These are phyloP conservation scores for Neolamprologus kungweensis DNA, from an alignment of 2,113 vertebrate genomes.

Conservation along the genomic window DNA sequence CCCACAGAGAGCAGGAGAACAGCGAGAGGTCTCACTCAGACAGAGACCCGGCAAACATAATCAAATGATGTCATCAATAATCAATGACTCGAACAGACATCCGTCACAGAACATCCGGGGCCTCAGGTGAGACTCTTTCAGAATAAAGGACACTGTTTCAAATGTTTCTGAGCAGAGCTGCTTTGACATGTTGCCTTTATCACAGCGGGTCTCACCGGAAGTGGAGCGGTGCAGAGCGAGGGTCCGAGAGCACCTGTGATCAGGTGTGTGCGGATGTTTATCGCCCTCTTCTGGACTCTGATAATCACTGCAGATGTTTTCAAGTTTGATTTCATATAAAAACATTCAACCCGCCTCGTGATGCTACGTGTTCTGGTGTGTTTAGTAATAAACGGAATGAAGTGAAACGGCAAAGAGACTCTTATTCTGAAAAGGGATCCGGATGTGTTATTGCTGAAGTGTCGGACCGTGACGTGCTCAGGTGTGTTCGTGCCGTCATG, in stretches of 20 bases:
- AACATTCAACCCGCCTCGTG: accelerated
- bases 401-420: neutral
- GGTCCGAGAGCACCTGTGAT: neutral
- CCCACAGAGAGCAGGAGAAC: neutral
- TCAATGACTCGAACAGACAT: neutral
- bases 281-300: neutral
- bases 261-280: neutral
- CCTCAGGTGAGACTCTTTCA: neutral
- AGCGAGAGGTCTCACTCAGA: neutral
- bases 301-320: neutral
- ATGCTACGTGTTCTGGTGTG: neutral
- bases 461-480: neutral
- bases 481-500: conserved; percentile 30
- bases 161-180: neutral
- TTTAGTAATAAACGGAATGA: neutral
- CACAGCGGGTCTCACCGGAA: neutral
- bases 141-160: neutral
- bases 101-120: neutral
- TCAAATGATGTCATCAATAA: neutral
- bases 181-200: neutral
- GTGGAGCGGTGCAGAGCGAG: neutral
- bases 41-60: neutral
- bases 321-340: neutral
- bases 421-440: neutral
- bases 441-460: neutral